Evolutionary conservation across 2,113 vertebrate species (phyloP).

Genomic region (Mastomys natalensis): DNA sequence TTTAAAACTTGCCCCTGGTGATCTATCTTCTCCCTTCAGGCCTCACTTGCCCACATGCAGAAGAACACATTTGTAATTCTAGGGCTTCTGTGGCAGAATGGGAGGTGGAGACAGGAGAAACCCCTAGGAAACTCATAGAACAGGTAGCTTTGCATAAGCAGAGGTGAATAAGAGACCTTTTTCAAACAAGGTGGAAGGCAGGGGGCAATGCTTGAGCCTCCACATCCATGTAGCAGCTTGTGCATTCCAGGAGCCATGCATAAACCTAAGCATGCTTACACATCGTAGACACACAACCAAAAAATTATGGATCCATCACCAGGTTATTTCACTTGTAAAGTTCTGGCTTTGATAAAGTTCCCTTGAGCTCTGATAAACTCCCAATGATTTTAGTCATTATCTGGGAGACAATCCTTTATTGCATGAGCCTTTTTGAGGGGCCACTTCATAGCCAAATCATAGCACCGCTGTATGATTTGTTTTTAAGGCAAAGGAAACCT

Average conservation of each 20-base stretch:
- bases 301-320: background rate
- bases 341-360: background rate
- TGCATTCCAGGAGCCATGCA: background rate
- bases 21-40: background rate
- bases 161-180: background rate
- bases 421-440: background rate
- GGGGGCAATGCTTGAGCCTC: background rate
- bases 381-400: background rate
- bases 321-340: background rate
- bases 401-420: background rate
- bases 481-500: background rate
- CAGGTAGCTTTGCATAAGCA: background rate
- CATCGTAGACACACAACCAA: background rate
- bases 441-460: background rate
- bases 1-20: background rate
- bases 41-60: background rate
- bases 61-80: background rate
- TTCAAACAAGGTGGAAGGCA: background rate
- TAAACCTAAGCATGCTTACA: background rate
- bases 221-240: background rate
- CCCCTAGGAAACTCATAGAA: background rate
- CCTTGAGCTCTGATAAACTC: background rate
- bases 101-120: background rate
- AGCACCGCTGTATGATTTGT: background rate
- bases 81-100: background rate